Evolutionary conservation across 2,797 vertebrate genomes (phyloP), one percentile per base, ranked within the genome.

Genomic region (Neosalanx taihuensis): DNA sequence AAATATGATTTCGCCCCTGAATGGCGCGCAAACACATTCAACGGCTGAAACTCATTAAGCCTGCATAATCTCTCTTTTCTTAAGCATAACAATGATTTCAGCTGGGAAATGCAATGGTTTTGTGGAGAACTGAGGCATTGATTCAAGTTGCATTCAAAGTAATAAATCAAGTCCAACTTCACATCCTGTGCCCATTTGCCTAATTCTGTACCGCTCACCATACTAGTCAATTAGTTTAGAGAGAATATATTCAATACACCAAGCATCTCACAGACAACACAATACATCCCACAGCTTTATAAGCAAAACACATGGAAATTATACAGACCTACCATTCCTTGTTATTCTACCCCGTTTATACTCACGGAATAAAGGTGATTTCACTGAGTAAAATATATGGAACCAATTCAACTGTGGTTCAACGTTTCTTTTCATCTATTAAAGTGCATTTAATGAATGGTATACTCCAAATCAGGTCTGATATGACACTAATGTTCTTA

Each of bases 121-220:
- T 90, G 51, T 80, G 88, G 86, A 81, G 86, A 87, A 85, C 87
- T 71, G 67, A 83, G 85, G 89, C 91, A 92, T 93, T 93, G 92
- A 93, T 93, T 92, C 90, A 89, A 90, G 83, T 90, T 84, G 90
- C 89, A 93, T 93, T 94, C 89, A 93, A 86, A 92, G 92, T 89
- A 94, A 93, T 94, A 94, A 93, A 94, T 94, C 92, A 94, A 93
- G 90, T 93, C 90, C 89, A 92, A 90, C 92, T 91, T 93, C 92
- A 90, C 91, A 91, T 92, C 89, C 87, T 85, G 83, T 81, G 86
- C 89, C 90, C 88, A 91, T 92, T 92, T 92, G 90, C 89, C 90
- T 92, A 93, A 93, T 93, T 92, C 91, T 91, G 89, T 82, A 83
- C 88, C 80, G 87, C 91, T 90, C 87, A 89, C 91, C 90, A 84